These are phyloP conservation scores for Podargus strigoides DNA, from an alignment of 2,797 vertebrate genomes.

Conservation along the genomic window DNA sequence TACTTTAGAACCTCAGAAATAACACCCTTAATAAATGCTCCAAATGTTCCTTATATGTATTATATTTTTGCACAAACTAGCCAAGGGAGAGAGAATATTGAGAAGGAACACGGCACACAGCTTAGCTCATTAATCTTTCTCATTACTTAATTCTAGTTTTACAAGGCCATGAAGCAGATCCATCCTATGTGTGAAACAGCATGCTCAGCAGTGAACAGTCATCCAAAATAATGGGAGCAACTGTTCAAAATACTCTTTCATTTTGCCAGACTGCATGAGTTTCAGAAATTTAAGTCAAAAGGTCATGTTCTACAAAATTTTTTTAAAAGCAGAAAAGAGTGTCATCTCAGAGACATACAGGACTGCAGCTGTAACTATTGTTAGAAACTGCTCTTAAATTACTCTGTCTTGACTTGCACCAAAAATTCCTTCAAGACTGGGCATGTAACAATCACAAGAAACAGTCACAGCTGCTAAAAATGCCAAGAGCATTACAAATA, in stretches of 20 bases:
- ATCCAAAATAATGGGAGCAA: background rate
- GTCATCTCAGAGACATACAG: background rate
- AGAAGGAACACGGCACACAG: background rate
- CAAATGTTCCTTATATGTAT: background rate
- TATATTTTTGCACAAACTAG: slow-evolving; percentile 6
- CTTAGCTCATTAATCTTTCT: slow-evolving; percentile 34
- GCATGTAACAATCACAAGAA: slow-evolving; percentile 36
- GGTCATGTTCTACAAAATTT: background rate
- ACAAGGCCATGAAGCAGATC: background rate
- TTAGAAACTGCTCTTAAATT: background rate
- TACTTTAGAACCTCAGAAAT: background rate
- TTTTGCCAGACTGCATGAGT: background rate
- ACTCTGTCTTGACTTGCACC: slow-evolving; percentile 44
- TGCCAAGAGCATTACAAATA: slow-evolving; percentile 57
- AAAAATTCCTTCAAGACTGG: slow-evolving; percentile 61
- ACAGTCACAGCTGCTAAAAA: slow-evolving; percentile 57
- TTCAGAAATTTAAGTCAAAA: slow-evolving; percentile 1
- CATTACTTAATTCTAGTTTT: slow-evolving; percentile 29
- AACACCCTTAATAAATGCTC: background rate
- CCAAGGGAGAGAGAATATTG: background rate
- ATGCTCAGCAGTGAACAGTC: background rate
- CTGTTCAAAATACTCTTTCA: background rate
- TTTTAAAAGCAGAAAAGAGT: background rate
- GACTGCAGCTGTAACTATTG: slow-evolving; percentile 38
- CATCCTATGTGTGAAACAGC: background rate